Base-by-base conservation (phyloP, 2,888 invertebrate species). In the Phania funesta region DNA sequence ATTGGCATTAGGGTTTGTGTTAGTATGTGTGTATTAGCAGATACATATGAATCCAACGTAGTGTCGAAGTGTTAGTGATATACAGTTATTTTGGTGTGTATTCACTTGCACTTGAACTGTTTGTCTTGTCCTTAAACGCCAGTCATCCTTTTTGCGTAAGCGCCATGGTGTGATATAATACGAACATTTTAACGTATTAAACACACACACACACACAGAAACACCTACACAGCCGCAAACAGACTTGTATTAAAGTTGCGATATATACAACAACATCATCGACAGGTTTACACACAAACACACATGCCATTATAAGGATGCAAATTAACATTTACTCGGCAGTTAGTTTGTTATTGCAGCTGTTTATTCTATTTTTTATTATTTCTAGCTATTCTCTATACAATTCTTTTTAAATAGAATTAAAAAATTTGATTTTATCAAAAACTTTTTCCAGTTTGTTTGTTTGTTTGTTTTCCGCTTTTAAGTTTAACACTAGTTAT, bases 81-180 rank as follows among this genome's bases (percentile, higher is more conserved):
- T 22, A 41, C 64, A 68, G 54, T 48, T 60, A 73, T 60, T 52
- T 82, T 76, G 54, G 52, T 84, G 81, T 81, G 75, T 80, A 78
- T 64, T 78, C 81, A 58, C 75, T 89, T 89, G 90, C 90, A 88
- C 89, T 89, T 89, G 89, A 89, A 89, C 89, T 87, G 85, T 75
- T 82, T 60, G 9, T 2, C 56, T 86, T 89, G 87, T 87, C 89
- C 89, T 88, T 88, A 86, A 77, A 75, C 32, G 78, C 52, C 82
- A 82, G 84, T 85, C 85, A 85, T 89, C 89, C 86, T 86, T 86
- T 83, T 87, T 87, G 83, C 83, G 84, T 82, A 75, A 75, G 54
- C 73, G 71, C 68, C 67, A 60, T 70, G 60, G 67, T 82, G 54
- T 78, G 74, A 82, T 78, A 78, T 70, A 82, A 78, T 73, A 62